Conservation (phyloP, 1,140 invertebrate species). For the Pogonomyrmex barbatus region DNA sequence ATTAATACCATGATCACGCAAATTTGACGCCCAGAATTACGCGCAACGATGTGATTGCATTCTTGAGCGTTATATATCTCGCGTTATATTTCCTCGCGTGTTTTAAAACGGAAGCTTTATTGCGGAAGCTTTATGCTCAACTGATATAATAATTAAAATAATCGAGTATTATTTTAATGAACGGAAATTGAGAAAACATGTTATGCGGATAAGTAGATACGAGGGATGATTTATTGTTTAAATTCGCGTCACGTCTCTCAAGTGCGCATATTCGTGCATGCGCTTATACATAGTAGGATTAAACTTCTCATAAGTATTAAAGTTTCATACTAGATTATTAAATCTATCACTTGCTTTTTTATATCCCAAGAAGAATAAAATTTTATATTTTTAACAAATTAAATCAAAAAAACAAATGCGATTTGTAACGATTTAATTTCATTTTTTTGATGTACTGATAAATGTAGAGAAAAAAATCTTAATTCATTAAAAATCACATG, state of each 20-base stretch:
- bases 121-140: not conserved
- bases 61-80: not conserved
- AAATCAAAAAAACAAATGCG: not conserved
- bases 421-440: not conserved
- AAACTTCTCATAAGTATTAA: constrained; percentile 33
- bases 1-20: constrained; percentile 19
- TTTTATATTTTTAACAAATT: not conserved
- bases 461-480: not conserved
- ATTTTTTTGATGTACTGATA: not conserved
- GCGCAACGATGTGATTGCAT: not conserved
- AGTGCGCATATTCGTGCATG: not conserved
- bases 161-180: not conserved
- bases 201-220: not conserved
- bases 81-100: too few species aligned
- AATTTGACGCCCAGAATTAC: constrained; percentile 2
- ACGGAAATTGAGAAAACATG: not conserved
- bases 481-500: not conserved
- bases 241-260: not conserved
- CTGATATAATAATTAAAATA: constrained; percentile 6
- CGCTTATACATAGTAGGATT: not conserved
- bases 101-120: not conserved
- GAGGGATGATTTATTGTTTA: constrained; percentile 14
- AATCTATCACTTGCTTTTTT: not conserved
- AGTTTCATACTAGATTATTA: not conserved
- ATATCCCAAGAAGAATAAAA: not conserved